These are phyloP conservation scores for Grallaria varia DNA, from an alignment of 2,113 vertebrate genomes.

Conservation along the genomic window DNA sequence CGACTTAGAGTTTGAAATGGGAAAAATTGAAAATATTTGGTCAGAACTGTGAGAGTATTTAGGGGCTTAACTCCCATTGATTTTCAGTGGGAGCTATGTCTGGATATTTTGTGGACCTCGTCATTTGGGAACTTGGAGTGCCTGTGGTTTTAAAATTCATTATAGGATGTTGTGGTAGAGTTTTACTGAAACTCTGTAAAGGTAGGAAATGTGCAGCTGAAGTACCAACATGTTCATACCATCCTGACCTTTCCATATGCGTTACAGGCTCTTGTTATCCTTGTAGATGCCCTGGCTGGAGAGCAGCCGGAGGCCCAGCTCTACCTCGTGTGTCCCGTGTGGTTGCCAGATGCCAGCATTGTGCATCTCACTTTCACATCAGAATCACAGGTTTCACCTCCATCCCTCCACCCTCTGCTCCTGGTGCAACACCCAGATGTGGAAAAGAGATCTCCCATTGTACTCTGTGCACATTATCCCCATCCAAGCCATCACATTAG, in stretches of 20 bases:
- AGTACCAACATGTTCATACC: neutral
- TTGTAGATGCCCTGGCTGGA: neutral
- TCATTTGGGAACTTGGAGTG: neutral
- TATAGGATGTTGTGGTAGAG: neutral
- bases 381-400: neutral
- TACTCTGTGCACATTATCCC: neutral
- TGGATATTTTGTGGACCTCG: neutral
- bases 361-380: neutral
- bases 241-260: neutral
- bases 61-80: neutral
- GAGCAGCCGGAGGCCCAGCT: neutral
- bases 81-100: neutral
- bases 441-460: neutral
- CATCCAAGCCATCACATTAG: neutral
- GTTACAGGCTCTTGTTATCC: neutral
- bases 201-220: neutral
- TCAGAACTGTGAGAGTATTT: neutral
- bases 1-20: neutral
- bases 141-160: neutral
- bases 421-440: neutral
- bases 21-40: neutral
- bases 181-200: neutral
- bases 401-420: neutral
- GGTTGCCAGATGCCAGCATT: neutral
- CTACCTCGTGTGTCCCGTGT: neutral